Evolutionary conservation across 2,888 invertebrate genomes (phyloP).

Genomic region (Epirrhoe tristata): DNA sequence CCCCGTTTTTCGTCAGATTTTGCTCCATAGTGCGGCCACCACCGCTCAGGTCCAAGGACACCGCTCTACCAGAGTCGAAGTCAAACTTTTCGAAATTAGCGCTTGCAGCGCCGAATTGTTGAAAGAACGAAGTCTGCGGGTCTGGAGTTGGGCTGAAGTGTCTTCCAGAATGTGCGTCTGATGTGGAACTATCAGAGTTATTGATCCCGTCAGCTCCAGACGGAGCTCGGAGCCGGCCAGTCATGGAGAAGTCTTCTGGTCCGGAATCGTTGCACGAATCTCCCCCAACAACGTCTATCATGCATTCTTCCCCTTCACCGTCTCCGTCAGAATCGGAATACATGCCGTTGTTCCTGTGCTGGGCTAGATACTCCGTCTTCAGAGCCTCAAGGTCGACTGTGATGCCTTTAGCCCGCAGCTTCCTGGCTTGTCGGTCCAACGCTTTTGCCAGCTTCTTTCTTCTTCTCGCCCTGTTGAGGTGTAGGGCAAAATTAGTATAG

Average conservation of each 20-base stretch:
- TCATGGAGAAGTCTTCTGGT: conserved; percentile 87
- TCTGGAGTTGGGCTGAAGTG: conserved; percentile 80
- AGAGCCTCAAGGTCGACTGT: conserved; percentile 94
- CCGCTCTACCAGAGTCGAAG: conserved; percentile 79
- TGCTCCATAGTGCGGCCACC: conserved; percentile 72
- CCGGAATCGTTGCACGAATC: conserved; percentile 90
- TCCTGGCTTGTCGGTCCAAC: conserved; percentile 95
- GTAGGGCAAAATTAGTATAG: conserved; percentile 83
- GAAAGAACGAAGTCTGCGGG: conserved; percentile 78
- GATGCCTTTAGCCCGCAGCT: conserved; percentile 95
- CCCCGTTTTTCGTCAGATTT: conserved; percentile 83
- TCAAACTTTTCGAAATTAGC: conserved; percentile 80
- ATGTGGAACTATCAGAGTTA: conserved; percentile 85
- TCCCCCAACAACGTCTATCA: conserved; percentile 94
- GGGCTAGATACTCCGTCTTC: conserved; percentile 93
- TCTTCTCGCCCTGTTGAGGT: conserved; percentile 90
- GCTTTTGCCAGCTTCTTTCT: conserved; percentile 97
- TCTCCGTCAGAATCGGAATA: conserved; percentile 86
- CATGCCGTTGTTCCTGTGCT: conserved; percentile 87
- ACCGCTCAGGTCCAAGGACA: conserved; percentile 80
- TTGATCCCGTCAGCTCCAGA: conserved; percentile 86
- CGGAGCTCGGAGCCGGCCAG: conserved; percentile 85
- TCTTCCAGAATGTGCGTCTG: conserved; percentile 76
- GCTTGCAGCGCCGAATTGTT: conserved; percentile 70
- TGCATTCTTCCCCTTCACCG: conserved; percentile 88